These are phyloP conservation scores for Sebastes trivittatus DNA, from an alignment of 2,797 vertebrate genomes.

Conservation along the genomic window DNA sequence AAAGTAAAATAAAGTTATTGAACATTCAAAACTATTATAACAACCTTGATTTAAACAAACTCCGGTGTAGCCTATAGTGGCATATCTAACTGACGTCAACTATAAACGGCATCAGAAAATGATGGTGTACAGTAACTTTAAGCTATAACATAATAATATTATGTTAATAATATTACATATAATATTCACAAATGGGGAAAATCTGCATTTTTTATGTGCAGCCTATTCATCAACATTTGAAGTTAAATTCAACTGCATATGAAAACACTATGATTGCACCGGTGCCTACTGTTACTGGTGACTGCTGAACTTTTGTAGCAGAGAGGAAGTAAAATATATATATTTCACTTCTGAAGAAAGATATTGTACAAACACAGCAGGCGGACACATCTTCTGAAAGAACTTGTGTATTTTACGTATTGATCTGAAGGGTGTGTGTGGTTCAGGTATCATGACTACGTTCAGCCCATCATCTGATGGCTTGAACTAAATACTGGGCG, in stretches of 20 bases:
- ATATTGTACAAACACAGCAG: neutral
- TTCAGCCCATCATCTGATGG: neutral
- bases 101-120: neutral
- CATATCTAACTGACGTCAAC: neutral
- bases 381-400: neutral
- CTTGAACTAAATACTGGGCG: neutral
- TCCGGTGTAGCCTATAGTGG: neutral
- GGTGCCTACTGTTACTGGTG: neutral
- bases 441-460: neutral
- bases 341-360: neutral
- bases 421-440: neutral
- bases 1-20: too few species aligned
- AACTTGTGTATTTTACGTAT: neutral
- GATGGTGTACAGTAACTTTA: too few species aligned
- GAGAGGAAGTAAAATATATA: neutral
- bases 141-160: too few species aligned
- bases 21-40: too few species aligned
- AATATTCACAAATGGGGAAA: neutral
- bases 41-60: neutral
- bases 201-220: neutral
- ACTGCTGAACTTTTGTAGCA: neutral
- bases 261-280: neutral
- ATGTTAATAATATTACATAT: too few species aligned
- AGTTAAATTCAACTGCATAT: too few species aligned
- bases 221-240: neutral